Conservation (phyloP, 2,888 invertebrate genomes). For the Biston stratarius region DNA sequence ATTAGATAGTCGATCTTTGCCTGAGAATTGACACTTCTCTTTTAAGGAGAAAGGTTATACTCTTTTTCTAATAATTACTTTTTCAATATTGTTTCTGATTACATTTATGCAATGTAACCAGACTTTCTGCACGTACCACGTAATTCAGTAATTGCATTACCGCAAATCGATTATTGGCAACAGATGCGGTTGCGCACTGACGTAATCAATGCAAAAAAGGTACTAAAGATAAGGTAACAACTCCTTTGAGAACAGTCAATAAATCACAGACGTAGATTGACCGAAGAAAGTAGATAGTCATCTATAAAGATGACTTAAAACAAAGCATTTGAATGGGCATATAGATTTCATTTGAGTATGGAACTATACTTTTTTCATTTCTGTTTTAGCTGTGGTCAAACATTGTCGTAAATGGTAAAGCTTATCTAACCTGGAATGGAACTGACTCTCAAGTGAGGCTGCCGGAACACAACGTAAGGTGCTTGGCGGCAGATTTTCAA, state of each 20-base stretch:
- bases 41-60: neutral
- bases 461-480: too few species aligned
- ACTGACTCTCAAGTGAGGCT: too few species aligned
- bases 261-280: neutral
- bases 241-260: slow-evolving; percentile 4
- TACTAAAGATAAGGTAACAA: slow-evolving; percentile 18
- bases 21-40: neutral
- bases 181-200: slow-evolving; percentile 28
- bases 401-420: too few species aligned
- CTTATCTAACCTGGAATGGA: too few species aligned
- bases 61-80: neutral
- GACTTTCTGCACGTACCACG: slow-evolving; percentile 37
- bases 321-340: too few species aligned
- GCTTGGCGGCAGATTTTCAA: too few species aligned
- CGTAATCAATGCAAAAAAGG: slow-evolving; percentile 28
- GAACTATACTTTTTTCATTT: too few species aligned
- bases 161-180: slow-evolving; percentile 39
- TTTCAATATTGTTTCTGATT: slow-evolving; percentile 1
- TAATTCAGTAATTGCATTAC: slow-evolving; percentile 36
- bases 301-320: too few species aligned
- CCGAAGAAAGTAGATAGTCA: too few species aligned
- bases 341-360: too few species aligned
- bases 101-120: slow-evolving; percentile 33
- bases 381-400: too few species aligned
- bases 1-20: too few species aligned